phyloP scores from a whole-genome alignment of 2,888 invertebrate genomes.

The Orthonychiurus folsomi region DNA sequence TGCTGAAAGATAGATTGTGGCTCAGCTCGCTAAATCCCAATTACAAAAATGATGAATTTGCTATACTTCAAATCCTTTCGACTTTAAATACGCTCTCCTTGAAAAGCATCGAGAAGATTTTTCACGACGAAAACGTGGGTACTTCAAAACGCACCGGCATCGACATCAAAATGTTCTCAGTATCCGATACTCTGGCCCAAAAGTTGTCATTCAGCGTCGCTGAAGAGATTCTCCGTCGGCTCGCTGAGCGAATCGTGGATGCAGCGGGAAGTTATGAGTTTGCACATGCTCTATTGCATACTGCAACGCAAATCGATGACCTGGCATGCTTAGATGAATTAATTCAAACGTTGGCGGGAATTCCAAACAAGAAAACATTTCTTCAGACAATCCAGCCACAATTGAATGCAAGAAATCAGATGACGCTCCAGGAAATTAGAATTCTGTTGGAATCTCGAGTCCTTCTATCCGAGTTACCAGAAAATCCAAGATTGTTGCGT shows the following conservation, averaged over 20 bases:
- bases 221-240: neutral
- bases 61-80: neutral
- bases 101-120: neutral
- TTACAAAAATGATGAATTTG: neutral
- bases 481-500: neutral
- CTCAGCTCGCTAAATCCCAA: no score
- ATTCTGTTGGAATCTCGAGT: neutral
- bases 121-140: neutral
- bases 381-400: neutral
- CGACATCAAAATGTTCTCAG: no score
- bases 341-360: neutral
- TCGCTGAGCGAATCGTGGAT: neutral
- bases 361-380: neutral
- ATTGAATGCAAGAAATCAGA: neutral
- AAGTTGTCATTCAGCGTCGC: neutral
- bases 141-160: neutral
- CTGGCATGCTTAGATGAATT: neutral
- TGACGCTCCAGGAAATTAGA: neutral
- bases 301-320: neutral
- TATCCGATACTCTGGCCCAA: neutral
- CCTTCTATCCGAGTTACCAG: neutral
- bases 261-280: neutral
- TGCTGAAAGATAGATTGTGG: neutral
- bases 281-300: neutral
- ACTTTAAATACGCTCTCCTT: neutral